These are phyloP conservation scores for Andrena fulva DNA, from an alignment of 2,888 invertebrate genomes.

Conservation along the genomic window DNA sequence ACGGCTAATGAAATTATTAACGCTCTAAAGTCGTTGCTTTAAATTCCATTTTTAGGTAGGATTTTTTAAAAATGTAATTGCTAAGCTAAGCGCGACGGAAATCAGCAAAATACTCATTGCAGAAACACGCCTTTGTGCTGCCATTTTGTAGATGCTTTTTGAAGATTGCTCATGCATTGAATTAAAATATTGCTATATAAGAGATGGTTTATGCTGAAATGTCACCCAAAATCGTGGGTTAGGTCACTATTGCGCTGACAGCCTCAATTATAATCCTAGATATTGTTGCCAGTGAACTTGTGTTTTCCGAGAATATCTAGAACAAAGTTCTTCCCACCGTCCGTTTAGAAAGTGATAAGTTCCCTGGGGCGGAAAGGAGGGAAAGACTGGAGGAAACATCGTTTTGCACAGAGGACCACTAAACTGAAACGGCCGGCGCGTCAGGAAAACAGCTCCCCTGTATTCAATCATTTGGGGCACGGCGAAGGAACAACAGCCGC, in stretches of 20 bases:
- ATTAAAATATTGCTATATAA: too few species aligned
- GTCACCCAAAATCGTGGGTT: too few species aligned
- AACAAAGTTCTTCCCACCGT: neutral
- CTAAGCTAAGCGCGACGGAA: too few species aligned
- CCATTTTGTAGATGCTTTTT: too few species aligned
- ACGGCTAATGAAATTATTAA: too few species aligned
- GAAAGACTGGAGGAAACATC: neutral
- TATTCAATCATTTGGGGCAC: constrained; percentile 51
- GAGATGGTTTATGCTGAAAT: too few species aligned
- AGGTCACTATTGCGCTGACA: neutral
- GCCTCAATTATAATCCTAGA: neutral
- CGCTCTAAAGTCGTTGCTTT: too few species aligned
- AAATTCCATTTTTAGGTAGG: too few species aligned
- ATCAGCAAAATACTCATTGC: too few species aligned
- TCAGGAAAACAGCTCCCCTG: constrained; percentile 12
- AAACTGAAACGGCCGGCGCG: constrained; percentile 14
- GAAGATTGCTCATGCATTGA: too few species aligned
- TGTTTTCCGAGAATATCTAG: neutral
- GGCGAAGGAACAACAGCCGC: constrained; percentile 37
- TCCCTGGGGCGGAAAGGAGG: neutral
- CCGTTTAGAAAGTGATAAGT: neutral
- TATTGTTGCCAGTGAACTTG: neutral
- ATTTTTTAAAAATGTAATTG: too few species aligned
- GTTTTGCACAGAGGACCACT: constrained; percentile 23
- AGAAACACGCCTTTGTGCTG: too few species aligned